These are phyloP conservation scores for Antennarius maculatus DNA, from an alignment of 2,797 vertebrate genomes.

Conservation along the genomic window DNA sequence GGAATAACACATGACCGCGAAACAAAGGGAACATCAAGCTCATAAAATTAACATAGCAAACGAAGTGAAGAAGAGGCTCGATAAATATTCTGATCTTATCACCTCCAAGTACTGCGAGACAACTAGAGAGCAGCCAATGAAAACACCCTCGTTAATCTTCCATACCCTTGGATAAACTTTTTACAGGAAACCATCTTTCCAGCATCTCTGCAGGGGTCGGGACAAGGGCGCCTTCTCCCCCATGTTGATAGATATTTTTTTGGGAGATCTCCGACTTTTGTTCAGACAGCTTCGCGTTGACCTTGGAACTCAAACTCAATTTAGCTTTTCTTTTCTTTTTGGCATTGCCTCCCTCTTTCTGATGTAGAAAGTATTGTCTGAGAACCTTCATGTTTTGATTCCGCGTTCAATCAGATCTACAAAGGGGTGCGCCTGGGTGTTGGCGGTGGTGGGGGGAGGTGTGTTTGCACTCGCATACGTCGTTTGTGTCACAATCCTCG, in stretches of 20 bases:
- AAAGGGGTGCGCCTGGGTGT: conserved; percentile 48
- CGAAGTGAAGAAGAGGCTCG: conserved; percentile 90
- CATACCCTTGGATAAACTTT: conserved; percentile 88
- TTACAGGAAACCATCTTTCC: conserved; percentile 89
- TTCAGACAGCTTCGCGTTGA: conserved; percentile 77
- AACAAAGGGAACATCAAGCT: conserved; percentile 94
- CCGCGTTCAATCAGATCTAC: conserved; percentile 73
- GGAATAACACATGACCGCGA: conserved; percentile 90
- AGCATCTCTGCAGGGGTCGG: conserved; percentile 88
- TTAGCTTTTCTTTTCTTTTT: conserved; percentile 71
- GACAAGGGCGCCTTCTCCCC: conserved; percentile 86
- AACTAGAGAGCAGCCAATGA: conserved; percentile 87
- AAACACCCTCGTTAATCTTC: conserved; percentile 92
- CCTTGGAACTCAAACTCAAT: conserved; percentile 80
- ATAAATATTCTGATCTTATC: conserved; percentile 95
- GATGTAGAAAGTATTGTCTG: conserved; percentile 62
- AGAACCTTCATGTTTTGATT: conserved; percentile 66
- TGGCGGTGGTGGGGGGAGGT: not conserved
- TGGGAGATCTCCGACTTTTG: conserved; percentile 76
- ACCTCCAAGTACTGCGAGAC: conserved; percentile 82
- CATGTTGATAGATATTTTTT: conserved; percentile 80
- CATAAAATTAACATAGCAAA: conserved; percentile 98
- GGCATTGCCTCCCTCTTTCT: conserved; percentile 59
- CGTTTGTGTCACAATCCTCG: conserved; percentile 57
- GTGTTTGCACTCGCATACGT: conserved; percentile 33